Conservation (phyloP, 2,113 vertebrate species). For the Chloropsis cyanopogon region DNA sequence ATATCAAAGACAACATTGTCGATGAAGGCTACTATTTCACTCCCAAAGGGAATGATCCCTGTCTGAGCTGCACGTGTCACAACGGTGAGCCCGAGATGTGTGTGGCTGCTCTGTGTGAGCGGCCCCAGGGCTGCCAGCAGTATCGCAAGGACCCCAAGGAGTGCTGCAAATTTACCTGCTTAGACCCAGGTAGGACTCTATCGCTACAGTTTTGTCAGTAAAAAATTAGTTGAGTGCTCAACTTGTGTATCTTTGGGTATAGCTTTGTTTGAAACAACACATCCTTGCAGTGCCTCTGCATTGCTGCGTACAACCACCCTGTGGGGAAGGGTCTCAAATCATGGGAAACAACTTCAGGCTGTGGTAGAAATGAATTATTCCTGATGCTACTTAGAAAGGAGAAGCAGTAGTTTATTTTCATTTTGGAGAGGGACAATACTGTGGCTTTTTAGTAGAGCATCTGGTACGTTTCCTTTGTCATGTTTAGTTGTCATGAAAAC, state of each 20-base stretch:
- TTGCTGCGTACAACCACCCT: background rate
- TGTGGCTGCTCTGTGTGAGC: slow-evolving; percentile 91
- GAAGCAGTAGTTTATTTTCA: background rate
- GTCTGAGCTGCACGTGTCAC: slow-evolving; percentile 96
- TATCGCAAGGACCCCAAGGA: slow-evolving; percentile 96
- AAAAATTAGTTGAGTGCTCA: background rate
- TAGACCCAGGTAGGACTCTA: slow-evolving; percentile 85
- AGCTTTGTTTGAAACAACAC: background rate
- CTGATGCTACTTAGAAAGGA: background rate
- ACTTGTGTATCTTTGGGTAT: background rate
- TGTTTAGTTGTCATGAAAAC: background rate
- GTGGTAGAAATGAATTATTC: background rate
- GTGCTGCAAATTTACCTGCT: slow-evolving; percentile 97
- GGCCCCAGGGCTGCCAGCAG: slow-evolving; percentile 93
- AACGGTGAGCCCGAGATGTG: slow-evolving; percentile 97
- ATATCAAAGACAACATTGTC: slow-evolving; percentile 97
- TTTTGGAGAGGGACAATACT: background rate
- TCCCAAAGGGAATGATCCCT: slow-evolving; percentile 95
- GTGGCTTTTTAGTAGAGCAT: background rate
- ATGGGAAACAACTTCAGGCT: background rate
- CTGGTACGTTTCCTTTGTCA: background rate
- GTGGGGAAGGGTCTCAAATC: background rate
- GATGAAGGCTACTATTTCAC: slow-evolving; percentile 98
- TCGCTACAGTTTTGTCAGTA: background rate
- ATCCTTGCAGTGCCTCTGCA: background rate